Evolutionary conservation across 2,797 vertebrate species (phyloP).

Genomic region (Chaetodon trifasciatus): DNA sequence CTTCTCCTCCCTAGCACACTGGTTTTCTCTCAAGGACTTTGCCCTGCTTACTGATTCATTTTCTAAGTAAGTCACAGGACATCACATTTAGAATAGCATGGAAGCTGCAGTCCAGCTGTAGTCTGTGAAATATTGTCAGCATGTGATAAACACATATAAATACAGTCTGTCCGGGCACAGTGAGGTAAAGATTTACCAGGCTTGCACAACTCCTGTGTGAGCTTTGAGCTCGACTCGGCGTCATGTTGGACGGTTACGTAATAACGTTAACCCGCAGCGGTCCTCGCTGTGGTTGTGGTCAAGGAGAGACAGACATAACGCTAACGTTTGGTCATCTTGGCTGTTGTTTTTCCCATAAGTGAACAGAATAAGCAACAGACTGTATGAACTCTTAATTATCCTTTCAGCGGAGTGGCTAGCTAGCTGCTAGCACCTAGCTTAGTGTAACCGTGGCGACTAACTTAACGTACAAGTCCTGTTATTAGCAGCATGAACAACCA

Average conservation of each 20-base stretch:
- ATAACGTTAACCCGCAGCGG: slow-evolving; percentile 21
- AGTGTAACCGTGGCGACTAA: not conserved
- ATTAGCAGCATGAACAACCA: not conserved
- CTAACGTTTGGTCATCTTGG: not conserved
- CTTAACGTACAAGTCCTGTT: not conserved
- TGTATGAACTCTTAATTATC: not conserved
- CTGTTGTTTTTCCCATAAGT: not conserved
- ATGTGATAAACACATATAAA: not conserved
- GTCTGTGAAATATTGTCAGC: not conserved
- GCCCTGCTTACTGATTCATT: not conserved
- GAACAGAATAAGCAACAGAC: not conserved
- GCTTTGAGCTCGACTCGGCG: slow-evolving; percentile 21
- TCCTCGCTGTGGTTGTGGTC: not conserved
- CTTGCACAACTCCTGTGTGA: slow-evolving; percentile 20
- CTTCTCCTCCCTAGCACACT: not conserved
- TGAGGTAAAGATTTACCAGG: slow-evolving; percentile 3
- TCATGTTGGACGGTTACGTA: slow-evolving; percentile 46
- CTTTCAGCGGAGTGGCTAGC: not conserved
- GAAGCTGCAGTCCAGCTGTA: not conserved
- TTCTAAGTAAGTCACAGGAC: too few species aligned
- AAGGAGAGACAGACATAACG: not conserved
- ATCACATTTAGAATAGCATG: not conserved
- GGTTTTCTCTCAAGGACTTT: not conserved
- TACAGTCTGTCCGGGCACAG: not conserved
- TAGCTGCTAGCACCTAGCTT: slow-evolving; percentile 4